Percentiles rank a stretch among this genome's conserved stretches.
phyloP scores from a whole-genome alignment of 1,140 invertebrate species.

The Bombus terrestris region DNA sequence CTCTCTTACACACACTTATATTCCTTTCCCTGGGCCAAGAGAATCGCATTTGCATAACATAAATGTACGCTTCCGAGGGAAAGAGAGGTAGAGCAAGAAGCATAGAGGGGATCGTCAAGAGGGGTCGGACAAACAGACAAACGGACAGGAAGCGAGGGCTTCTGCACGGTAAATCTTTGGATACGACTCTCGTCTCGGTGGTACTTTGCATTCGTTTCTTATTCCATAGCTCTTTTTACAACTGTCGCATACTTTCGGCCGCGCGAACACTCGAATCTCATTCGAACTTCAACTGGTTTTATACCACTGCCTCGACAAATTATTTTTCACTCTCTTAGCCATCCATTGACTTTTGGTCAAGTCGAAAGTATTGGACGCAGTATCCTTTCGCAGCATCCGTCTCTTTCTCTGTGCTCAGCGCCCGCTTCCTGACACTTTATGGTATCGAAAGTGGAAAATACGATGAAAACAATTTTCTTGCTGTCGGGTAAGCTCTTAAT shows the following conservation, averaged over 20 bases:
- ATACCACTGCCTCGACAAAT: background rate
- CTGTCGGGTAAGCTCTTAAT: background rate
- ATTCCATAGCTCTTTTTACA: slow-evolving; percentile 45
- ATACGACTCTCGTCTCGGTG: slow-evolving; percentile 43
- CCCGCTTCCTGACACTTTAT: background rate
- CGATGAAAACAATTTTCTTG: background rate
- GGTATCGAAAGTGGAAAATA: background rate
- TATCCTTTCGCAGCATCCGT: background rate
- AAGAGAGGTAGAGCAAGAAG: background rate
- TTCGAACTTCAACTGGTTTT: slow-evolving; percentile 28
- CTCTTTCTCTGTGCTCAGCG: background rate
- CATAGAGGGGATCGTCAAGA: slow-evolving; percentile 22
- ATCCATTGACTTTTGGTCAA: background rate
- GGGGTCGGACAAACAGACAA: slow-evolving; percentile 48
- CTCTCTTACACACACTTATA: background rate
- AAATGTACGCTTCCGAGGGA: slow-evolving; percentile 49
- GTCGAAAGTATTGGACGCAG: background rate
- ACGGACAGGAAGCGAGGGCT: slow-evolving; percentile 50
- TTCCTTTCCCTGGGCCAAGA: slow-evolving; percentile 31
- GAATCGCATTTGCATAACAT: slow-evolving; percentile 67
- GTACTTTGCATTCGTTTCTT: slow-evolving; percentile 63
- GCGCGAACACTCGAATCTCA: slow-evolving; percentile 52
- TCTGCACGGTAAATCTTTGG: slow-evolving; percentile 62
- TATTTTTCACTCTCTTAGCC: background rate
- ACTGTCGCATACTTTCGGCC: slow-evolving; percentile 33